Base-by-base conservation (phyloP, 2,113 vertebrate genomes). In the Pipa parva region DNA sequence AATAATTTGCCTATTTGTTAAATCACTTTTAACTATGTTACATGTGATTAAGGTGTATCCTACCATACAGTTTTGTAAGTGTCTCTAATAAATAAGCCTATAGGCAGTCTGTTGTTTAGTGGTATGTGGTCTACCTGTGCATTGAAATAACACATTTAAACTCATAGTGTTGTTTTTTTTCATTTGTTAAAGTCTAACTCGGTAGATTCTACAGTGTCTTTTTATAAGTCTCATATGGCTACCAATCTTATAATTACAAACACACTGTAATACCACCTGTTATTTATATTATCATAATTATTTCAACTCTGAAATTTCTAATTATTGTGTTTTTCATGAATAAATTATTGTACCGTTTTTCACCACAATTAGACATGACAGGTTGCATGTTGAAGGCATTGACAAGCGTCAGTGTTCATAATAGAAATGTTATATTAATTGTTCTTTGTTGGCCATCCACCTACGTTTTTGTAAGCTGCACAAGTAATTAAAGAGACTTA, bases 271-370 rank as follows among this genome's bases (percentile, higher is more conserved):
- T 71, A 51, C 26, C 63, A 57, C 57, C 52, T 59, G 60, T 66
- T 50, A 62, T 72, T 74, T 72, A 21, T 66, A 21, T 66, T 50
- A 66, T 29, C 28, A 63, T 61, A 63, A 64, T 54, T 63, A 51
- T 63, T 67, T 70, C 66, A 61, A 52, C 22, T 61, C 57, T 61
- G 66, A 60, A 70, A 45, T 70, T 70, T 33, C 58, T 61, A 70
- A 70, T 70, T 70, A 70, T 70, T 70, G 57, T 70, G 66, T 70
- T 70, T 70, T 61, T 70, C 66, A 54, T 61, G 66, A 60, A 70
- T 70, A 70, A 54, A 70, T 70, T 70, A 70, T 70, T 70, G 66
- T 24, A 22, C 37, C 13, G 24, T 60, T 60, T 67, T 63, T 69
- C 49, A 61, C 66, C 48, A 70, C 49, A 45, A 24, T 70, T 70